Evolutionary conservation across 2,797 vertebrate genomes (phyloP).

Genomic region (Sebastiscus albofasciatus): DNA sequence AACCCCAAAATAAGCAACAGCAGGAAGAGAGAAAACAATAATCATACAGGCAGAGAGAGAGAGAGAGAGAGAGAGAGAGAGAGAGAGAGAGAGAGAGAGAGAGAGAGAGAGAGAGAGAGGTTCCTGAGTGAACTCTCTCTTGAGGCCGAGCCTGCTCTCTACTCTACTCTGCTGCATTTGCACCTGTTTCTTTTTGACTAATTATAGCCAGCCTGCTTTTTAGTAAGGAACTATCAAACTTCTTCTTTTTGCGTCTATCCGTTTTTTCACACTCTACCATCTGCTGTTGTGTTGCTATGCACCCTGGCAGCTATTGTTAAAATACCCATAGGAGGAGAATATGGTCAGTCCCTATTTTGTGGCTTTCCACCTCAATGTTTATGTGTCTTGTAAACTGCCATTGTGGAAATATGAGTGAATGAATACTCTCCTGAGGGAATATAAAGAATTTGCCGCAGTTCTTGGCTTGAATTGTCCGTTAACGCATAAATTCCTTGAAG

Average conservation of each 20-base stretch:
- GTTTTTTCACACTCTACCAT: slow-evolving; percentile 56
- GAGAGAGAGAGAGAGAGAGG: slow-evolving; percentile 3
- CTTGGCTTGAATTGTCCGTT: slow-evolving; percentile 9
- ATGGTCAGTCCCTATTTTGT: slow-evolving; percentile 27
- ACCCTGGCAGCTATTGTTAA: slow-evolving; percentile 30
- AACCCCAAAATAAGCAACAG: slow-evolving; percentile 46
- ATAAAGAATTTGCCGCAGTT: neutral
- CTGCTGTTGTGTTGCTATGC: slow-evolving; percentile 60
- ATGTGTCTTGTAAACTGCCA: slow-evolving; percentile 38
- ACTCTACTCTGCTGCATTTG: slow-evolving; percentile 43
- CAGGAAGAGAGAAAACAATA: slow-evolving; percentile 60
- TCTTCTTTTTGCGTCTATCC: slow-evolving; percentile 74
- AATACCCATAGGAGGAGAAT: slow-evolving; percentile 22
- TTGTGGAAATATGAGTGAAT: slow-evolving; percentile 17
- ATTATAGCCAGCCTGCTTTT: slow-evolving; percentile 77
- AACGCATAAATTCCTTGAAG: slow-evolving; percentile 19
- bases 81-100: neutral
- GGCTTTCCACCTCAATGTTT: slow-evolving; percentile 36
- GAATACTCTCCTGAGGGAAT: slow-evolving; percentile 8
- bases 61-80: neutral
- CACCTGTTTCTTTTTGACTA: slow-evolving; percentile 77
- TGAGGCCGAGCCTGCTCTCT: slow-evolving; percentile 50
- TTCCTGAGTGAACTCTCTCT: slow-evolving; percentile 70
- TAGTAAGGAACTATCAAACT: slow-evolving; percentile 75
- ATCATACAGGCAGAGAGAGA: slow-evolving; percentile 30